phyloP scores from a whole-genome alignment of 2,797 vertebrate species.

The Tokudaia muenninki region DNA sequence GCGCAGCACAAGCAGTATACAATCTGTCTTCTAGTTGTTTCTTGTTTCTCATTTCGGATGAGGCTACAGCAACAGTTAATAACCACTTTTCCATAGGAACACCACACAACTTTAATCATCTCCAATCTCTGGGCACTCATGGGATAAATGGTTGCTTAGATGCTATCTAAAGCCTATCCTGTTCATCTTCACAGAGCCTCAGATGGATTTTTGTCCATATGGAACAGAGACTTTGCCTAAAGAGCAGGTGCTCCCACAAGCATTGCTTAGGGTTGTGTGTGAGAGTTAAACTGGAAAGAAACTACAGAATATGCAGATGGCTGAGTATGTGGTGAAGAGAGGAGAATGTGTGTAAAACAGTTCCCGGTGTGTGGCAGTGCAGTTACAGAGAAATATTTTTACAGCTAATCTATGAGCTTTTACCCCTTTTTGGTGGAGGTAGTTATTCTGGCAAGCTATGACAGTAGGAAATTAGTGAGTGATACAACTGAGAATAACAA shows the following conservation, averaged over 20 bases:
- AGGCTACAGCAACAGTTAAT: neutral
- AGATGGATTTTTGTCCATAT: neutral
- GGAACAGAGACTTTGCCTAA: constrained; percentile 14
- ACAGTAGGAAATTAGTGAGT: constrained; percentile 24
- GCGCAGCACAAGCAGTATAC: neutral
- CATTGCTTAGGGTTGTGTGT: neutral
- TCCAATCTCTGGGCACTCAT: neutral
- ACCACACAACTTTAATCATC: constrained; percentile 24
- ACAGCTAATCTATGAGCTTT: neutral
- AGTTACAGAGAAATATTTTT: constrained; percentile 20
- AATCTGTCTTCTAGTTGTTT: constrained; percentile 44
- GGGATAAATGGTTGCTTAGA: neutral
- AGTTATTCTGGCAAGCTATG: neutral
- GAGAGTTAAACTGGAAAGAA: neutral
- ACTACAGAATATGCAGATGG: neutral
- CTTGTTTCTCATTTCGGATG: constrained; percentile 55
- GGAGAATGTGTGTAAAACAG: neutral
- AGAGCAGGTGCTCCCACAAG: neutral
- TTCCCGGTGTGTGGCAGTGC: neutral
- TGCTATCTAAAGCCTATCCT: neutral
- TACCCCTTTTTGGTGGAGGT: neutral
- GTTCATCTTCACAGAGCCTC: neutral
- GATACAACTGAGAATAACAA: neutral
- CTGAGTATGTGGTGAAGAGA: neutral
- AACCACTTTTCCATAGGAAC: constrained; percentile 16